Conservation (phyloP, 2,113 vertebrate species). For the Neolamprologus devosi region DNA sequence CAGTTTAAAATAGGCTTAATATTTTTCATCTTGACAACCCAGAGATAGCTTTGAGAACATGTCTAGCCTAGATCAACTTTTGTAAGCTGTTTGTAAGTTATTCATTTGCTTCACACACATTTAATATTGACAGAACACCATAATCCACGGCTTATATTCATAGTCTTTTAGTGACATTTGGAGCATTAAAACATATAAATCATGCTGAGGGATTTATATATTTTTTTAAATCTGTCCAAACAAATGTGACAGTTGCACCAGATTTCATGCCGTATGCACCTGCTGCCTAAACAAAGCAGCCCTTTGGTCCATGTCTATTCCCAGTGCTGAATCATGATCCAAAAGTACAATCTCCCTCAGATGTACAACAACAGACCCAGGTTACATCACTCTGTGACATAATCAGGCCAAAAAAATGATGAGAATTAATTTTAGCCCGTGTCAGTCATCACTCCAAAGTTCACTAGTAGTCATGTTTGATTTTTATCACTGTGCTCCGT, state of each 20-base stretch:
- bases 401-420: neutral
- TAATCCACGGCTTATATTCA: neutral
- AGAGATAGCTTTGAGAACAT: neutral
- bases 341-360: neutral
- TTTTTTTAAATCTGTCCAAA: neutral
- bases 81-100: neutral
- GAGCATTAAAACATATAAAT: neutral
- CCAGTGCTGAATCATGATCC: neutral
- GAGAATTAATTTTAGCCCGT: neutral
- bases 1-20: neutral
- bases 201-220: neutral
- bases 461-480: neutral
- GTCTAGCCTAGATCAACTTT: neutral
- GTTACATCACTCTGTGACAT: neutral
- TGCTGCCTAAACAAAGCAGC: neutral
- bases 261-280: neutral
- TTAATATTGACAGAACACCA: neutral
- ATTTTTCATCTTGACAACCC: neutral
- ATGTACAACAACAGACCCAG: neutral
- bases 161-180: neutral
- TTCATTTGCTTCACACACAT: neutral
- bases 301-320: neutral
- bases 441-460: neutral
- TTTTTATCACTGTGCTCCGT: neutral
- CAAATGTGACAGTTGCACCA: neutral